phyloP scores from a whole-genome alignment of 2,797 vertebrate species.

The Myotis findleyi region DNA sequence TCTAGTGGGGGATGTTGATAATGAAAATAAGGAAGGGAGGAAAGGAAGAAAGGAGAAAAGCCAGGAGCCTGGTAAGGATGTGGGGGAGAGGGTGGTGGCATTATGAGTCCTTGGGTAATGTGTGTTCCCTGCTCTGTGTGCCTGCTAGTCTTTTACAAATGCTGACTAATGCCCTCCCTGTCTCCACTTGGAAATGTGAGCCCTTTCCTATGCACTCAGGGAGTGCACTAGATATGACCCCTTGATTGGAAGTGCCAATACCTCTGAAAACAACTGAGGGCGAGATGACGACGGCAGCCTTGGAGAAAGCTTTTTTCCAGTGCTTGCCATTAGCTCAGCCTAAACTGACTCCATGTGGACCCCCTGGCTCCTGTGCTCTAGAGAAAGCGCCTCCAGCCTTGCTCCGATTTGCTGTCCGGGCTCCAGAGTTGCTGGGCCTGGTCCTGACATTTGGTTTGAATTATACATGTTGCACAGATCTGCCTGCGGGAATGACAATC shows the following conservation, averaged over 20 bases:
- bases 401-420: neutral
- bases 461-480: constrained; percentile 5
- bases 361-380: neutral
- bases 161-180: constrained; percentile 34
- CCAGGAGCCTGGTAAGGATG: neutral
- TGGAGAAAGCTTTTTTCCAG: neutral
- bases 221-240: constrained; percentile 58
- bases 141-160: neutral
- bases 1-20: neutral
- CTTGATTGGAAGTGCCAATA: constrained; percentile 9
- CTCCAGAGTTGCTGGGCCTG: neutral
- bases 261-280: constrained; percentile 50
- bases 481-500: neutral
- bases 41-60: too few species aligned
- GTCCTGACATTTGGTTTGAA: constrained; percentile 62
- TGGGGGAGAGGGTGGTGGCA: rapidly evolving
- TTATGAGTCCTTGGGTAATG: neutral
- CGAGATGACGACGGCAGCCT: neutral
- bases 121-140: neutral
- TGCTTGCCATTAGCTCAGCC: neutral
- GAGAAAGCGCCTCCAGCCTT: constrained; percentile 35
- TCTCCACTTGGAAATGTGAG: neutral
- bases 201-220: neutral
- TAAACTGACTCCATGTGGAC: constrained; percentile 48
- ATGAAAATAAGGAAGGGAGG: neutral